phyloP scores from a whole-genome alignment of 2,797 vertebrate genomes.

The Moxostoma hubbsi region DNA sequence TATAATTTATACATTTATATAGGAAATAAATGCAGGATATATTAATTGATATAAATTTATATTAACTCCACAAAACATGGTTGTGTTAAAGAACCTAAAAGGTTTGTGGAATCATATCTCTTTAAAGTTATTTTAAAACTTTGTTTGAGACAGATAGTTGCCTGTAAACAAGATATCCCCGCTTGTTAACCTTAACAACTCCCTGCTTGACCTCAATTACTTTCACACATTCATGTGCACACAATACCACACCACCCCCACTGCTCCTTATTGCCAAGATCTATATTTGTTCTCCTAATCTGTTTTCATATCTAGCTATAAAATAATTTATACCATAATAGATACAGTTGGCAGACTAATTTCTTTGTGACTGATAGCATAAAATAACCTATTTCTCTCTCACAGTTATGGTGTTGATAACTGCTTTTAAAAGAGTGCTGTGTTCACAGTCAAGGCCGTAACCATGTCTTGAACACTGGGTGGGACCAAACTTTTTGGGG shows the following conservation, averaged over 20 bases:
- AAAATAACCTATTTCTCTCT: conserved; percentile 46
- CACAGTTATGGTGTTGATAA: conserved; percentile 74
- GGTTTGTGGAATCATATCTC: no score
- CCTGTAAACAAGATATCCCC: no score
- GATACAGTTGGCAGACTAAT: conserved; percentile 53
- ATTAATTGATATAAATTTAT: no score
- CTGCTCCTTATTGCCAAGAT: not conserved
- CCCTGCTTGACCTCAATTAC: not conserved
- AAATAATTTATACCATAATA: conserved; percentile 58
- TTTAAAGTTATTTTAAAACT: no score
- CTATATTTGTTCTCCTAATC: not conserved
- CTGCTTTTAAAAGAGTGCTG: conserved; percentile 77
- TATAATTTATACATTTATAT: no score
- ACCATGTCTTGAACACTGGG: no score
- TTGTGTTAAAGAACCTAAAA: no score
- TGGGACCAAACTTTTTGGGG: no score
- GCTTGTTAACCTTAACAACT: no score
- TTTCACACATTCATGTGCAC: not conserved
- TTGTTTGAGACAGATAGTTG: no score
- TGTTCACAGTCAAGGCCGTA: conserved; percentile 58
- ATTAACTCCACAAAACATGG: no score
- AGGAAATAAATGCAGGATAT: no score
- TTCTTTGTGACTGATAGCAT: conserved; percentile 59
- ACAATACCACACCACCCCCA: not conserved
- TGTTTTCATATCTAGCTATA: conserved; percentile 28